Evolutionary conservation across 2,888 invertebrate genomes (phyloP).

Genomic region (Bibio marci): DNA sequence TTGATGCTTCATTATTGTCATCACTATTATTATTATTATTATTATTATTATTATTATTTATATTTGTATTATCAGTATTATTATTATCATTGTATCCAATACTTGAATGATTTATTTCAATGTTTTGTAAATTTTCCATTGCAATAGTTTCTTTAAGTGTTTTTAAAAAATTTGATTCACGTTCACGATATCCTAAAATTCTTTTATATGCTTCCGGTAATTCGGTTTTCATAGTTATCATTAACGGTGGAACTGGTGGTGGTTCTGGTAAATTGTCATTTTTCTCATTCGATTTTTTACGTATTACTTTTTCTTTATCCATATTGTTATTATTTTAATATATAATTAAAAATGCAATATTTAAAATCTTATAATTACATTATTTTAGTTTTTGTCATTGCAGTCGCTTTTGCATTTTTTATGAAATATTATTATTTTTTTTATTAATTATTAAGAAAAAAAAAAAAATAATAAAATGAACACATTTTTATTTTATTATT

Average conservation of each 20-base stretch:
- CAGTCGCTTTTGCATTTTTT: too few species aligned
- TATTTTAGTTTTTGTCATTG: too few species aligned
- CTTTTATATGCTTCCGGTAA: conserved; percentile 16
- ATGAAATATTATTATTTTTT: too few species aligned
- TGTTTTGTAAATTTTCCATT: conserved; percentile 13
- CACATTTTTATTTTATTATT: too few species aligned
- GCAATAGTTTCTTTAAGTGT: conserved; percentile 17
- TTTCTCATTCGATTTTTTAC: conserved; percentile 9
- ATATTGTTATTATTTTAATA: too few species aligned
- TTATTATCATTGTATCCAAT: not conserved
- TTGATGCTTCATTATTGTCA: not conserved
- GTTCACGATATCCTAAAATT: conserved; percentile 17
- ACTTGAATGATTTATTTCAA: conserved; percentile 6
- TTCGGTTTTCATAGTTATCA: not conserved
- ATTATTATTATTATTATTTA: too few species aligned
- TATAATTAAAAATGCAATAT: too few species aligned
- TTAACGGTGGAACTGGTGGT: not conserved
- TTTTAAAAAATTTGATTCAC: conserved; percentile 17
- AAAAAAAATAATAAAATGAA: too few species aligned
- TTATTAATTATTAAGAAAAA: too few species aligned
- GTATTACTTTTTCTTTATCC: conserved; percentile 9
- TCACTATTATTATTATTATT: not conserved
- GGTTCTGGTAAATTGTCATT: conserved; percentile 10
- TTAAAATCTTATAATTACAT: too few species aligned
- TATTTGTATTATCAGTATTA: not conserved